Evolutionary conservation across 2,113 vertebrate species (phyloP).

Genomic region (Caracal caracal): DNA sequence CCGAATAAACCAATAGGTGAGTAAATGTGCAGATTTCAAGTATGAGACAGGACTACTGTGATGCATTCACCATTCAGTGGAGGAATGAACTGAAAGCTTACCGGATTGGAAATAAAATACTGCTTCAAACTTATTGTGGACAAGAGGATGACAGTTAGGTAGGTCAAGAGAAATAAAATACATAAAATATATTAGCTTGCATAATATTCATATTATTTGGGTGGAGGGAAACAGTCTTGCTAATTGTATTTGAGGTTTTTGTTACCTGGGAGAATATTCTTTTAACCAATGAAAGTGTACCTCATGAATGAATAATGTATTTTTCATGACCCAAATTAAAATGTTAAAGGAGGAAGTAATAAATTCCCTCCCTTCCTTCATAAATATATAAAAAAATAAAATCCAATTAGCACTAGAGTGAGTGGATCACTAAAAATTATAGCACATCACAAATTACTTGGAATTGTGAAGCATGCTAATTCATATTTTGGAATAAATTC

Average conservation of each 20-base stretch:
- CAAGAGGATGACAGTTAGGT: background rate
- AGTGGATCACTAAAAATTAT: constrained; percentile 14
- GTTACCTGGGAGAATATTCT: background rate
- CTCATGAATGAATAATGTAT: background rate
- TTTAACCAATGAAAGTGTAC: background rate
- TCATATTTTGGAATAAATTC: constrained; percentile 34
- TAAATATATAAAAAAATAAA: background rate
- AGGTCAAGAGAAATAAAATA: background rate
- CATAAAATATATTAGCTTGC: background rate
- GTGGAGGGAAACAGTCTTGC: background rate
- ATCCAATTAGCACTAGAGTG: background rate
- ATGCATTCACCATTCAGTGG: background rate
- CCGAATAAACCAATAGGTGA: background rate
- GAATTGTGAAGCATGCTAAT: background rate
- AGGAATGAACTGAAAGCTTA: background rate
- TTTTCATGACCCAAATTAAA: constrained; percentile 29
- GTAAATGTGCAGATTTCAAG: background rate
- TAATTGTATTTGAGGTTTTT: background rate
- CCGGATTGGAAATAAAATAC: background rate
- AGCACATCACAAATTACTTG: background rate
- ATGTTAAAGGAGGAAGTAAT: background rate
- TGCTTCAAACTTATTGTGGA: background rate
- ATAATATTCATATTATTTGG: background rate
- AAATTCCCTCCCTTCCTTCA: background rate
- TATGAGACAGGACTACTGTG: rapidly evolving